Conservation (phyloP, 2,797 vertebrate genomes). For the Darevskia mixta region DNA sequence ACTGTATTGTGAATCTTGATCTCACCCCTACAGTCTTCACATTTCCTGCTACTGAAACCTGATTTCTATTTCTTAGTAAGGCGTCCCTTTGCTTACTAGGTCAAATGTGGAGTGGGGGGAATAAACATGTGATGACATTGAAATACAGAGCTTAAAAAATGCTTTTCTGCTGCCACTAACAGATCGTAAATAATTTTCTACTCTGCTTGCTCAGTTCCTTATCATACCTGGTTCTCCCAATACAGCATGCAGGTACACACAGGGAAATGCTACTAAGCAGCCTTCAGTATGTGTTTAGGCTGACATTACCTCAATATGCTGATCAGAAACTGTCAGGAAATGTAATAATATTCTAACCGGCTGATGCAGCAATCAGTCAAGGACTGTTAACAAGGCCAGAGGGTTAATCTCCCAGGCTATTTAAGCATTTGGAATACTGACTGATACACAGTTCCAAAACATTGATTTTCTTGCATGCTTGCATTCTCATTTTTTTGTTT, state of each 20-base stretch:
- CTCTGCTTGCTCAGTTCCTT: constrained; percentile 1
- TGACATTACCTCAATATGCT: background rate
- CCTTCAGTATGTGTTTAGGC: background rate
- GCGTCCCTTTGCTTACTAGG: background rate
- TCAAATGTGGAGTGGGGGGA: background rate
- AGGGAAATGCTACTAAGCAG: accelerated
- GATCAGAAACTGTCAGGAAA: constrained; percentile 10
- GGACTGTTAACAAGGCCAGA: constrained; percentile 27
- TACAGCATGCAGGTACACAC: accelerated
- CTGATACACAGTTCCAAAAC: constrained; percentile 4
- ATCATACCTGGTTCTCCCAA: background rate
- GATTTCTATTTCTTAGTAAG: background rate
- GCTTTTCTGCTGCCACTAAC: background rate
- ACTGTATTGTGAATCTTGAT: background rate
- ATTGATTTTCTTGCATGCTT: accelerated
- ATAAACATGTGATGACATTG: background rate
- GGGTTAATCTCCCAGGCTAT: constrained; percentile 18
- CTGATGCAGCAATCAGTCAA: constrained; percentile 11
- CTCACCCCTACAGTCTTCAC: background rate
- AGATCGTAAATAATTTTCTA: background rate
- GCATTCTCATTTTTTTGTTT: background rate
- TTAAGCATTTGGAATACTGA: constrained; percentile 9
- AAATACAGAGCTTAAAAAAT: background rate
- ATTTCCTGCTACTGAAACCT: background rate
- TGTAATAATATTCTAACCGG: background rate